phyloP scores from a whole-genome alignment of 2,888 invertebrate species.

The Allygus modestus region DNA sequence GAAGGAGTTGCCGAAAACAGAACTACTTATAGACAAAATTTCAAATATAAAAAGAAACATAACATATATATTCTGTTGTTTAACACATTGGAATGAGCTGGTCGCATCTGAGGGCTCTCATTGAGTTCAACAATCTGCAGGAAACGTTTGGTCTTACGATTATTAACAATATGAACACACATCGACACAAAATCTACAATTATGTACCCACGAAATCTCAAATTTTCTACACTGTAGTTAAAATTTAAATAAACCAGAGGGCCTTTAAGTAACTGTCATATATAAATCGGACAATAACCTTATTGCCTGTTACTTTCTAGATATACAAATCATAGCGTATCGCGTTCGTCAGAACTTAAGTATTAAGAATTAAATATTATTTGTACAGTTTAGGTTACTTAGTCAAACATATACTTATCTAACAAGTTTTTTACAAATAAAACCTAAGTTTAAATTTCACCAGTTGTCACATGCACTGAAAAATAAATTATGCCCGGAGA shows the following conservation, averaged over 20 bases:
- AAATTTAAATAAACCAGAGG: conserved; percentile 40
- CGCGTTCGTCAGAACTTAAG: conserved; percentile 55
- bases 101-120: conserved; percentile 33
- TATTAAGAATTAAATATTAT: conserved; percentile 57
- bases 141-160: conserved; percentile 62
- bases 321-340: conserved; percentile 48
- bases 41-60: conserved; percentile 41
- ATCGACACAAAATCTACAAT: conserved; percentile 65
- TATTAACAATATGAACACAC: conserved; percentile 67
- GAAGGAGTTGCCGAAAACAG: conserved; percentile 25
- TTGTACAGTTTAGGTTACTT: conserved; percentile 60
- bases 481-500: conserved; percentile 46
- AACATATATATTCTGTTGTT: conserved; percentile 57
- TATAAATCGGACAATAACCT: conserved; percentile 53
- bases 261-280: conserved; percentile 57
- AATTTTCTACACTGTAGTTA: background rate
- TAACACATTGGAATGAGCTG: conserved; percentile 63
- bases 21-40: conserved; percentile 56
- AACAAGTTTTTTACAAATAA: conserved; percentile 55
- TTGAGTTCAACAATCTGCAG: conserved; percentile 60
- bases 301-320: conserved; percentile 61
- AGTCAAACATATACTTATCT: conserved; percentile 52
- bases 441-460: conserved; percentile 56
- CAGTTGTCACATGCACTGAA: conserved; percentile 43
- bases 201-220: conserved; percentile 59